Base-by-base conservation (phyloP, 2,113 vertebrate genomes). In the Myocastor coypus region DNA sequence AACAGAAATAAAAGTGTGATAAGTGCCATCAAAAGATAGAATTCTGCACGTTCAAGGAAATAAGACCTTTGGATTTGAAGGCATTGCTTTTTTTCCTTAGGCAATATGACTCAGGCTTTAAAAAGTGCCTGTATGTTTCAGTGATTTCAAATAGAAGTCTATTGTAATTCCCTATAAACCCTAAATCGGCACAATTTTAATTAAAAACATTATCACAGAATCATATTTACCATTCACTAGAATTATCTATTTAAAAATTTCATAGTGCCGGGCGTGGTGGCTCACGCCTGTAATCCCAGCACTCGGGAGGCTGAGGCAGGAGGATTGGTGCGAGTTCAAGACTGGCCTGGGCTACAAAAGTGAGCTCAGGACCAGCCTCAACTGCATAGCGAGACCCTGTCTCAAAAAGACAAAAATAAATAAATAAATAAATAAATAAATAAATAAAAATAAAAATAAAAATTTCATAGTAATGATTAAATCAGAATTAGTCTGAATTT, bases 161-260 rank as follows among this genome's bases (percentile, higher is more conserved):
- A 71, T 32, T 61, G 16, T 61, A 68, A 73, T 89, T 86, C 32
- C 4, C 46, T 46, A 37, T 24, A 52, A 89, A 94, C 5, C 32
- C 64, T 12, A 75, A 80, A 66, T 92, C 28, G 59, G 28, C 52
- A 81, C 9, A 64, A 73, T 93, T 84, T 87, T 63, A 87, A 81
- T 80, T 66, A 88, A n/a, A 92, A 92, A 63, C 50, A 66, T 66
- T 95, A 88, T 68, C 46, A 59, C 9, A 87, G 17, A 88, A 92
- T 73, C 83, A 66, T 57, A 20, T 24, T 83, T 95, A 16, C 28
- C 86, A 1, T 46, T 63, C 19, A 63, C 68, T 52, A 37, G 28
- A 89, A 88, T 61, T 83, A 4, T 85, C 4, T 83, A 89, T 46
- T 78, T 83, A 37, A 28, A 34, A 77, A 8, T 12, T 78, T 87